These are phyloP conservation scores for Marasmarcha lunaedactyla DNA, from an alignment of 2,888 invertebrate genomes.

Conservation along the genomic window DNA sequence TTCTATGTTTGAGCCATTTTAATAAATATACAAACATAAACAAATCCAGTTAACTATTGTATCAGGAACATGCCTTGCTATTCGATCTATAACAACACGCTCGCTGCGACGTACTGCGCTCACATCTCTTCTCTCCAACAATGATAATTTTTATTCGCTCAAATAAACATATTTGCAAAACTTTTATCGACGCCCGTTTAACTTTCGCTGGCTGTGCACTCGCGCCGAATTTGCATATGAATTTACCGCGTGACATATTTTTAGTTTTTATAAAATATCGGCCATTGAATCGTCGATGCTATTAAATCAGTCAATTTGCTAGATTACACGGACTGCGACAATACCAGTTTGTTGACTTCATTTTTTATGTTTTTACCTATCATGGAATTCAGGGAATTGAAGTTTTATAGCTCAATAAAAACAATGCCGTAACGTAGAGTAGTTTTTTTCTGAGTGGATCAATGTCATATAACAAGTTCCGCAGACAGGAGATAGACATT, in stretches of 20 bases:
- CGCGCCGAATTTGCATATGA: constrained; percentile 52
- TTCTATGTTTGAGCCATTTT: no score
- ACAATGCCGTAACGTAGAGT: constrained; percentile 8
- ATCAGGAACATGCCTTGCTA: neutral
- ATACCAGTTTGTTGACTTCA: neutral
- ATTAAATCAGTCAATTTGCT: constrained; percentile 25
- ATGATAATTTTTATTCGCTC: constrained; percentile 38
- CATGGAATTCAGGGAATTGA: neutral
- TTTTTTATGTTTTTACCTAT: neutral
- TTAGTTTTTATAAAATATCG: constrained; percentile 27
- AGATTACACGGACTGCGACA: neutral
- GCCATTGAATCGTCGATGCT: constrained; percentile 29
- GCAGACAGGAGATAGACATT: neutral
- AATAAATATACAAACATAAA: no score
- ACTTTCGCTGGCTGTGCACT: constrained; percentile 38
- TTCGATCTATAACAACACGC: neutral
- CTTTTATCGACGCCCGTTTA: constrained; percentile 44
- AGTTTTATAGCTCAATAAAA: neutral
- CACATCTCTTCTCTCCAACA: neutral
- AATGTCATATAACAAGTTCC: neutral
- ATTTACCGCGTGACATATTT: constrained; percentile 42
- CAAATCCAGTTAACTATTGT: no score
- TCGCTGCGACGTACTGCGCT: neutral
- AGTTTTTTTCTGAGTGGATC: neutral
- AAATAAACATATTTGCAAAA: constrained; percentile 50